Conservation (phyloP, 2,797 vertebrate genomes). For the Premnoplex brunnescens region DNA sequence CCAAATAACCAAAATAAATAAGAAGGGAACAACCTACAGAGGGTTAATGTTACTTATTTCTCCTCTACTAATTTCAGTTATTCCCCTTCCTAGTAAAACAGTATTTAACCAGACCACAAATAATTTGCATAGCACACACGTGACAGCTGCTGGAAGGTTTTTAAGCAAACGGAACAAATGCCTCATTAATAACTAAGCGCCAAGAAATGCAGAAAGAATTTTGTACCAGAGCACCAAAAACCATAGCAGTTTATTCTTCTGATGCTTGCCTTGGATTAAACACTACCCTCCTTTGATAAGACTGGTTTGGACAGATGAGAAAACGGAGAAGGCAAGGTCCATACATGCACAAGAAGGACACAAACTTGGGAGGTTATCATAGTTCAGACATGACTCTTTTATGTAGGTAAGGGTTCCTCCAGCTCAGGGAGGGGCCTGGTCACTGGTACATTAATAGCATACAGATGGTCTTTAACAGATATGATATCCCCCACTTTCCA, state of each 20-base stretch:
- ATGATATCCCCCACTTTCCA: background rate
- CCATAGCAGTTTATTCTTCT: background rate
- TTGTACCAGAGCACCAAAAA: background rate
- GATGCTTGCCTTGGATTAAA: background rate
- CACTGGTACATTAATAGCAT: background rate
- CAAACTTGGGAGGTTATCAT: accelerated
- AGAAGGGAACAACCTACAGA: background rate
- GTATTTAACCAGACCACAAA: constrained; percentile 45
- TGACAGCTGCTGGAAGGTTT: constrained; percentile 30
- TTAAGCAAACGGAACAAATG: constrained; percentile 42
- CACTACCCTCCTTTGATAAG: background rate
- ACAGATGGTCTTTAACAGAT: background rate
- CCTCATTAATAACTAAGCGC: constrained; percentile 50
- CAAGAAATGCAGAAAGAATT: constrained; percentile 48
- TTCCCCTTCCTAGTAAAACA: constrained; percentile 29
- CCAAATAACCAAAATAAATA: constrained; percentile 6
- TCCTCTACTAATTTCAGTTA: constrained; percentile 31
- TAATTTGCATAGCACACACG: constrained; percentile 29
- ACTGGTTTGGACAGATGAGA: background rate
- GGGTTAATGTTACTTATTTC: constrained; percentile 39
- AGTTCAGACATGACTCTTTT: background rate
- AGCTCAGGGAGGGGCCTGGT: background rate
- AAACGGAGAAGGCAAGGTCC: background rate
- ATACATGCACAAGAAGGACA: background rate
- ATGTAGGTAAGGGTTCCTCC: background rate